Evolutionary conservation across 1,140 invertebrate genomes (phyloP).

Genomic region (Tetramorium alpestre): DNA sequence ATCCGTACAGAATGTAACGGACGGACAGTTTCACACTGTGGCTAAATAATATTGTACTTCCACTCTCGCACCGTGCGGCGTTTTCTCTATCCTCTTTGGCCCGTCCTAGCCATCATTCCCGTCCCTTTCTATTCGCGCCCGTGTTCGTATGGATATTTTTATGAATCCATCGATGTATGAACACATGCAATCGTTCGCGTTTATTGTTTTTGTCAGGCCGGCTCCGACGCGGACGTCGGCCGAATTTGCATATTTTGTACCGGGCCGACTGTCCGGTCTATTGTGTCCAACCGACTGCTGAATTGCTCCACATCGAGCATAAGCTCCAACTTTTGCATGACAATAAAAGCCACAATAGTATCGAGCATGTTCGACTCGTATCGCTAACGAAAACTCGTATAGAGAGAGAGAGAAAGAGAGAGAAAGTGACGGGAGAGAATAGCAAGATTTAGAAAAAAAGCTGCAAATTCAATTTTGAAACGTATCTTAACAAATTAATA

Average conservation of each 20-base stretch:
- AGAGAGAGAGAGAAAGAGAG: constrained; percentile 34
- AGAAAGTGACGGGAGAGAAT: background rate
- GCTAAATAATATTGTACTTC: constrained; percentile 73
- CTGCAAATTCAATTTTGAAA: background rate
- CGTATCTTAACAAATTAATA: background rate
- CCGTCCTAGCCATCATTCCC: constrained; percentile 3
- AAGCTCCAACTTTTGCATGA: constrained; percentile 83
- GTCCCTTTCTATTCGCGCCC: constrained; percentile 43
- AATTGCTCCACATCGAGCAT: constrained; percentile 81
- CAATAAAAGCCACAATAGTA: constrained; percentile 75
- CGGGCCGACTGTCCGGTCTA: constrained; percentile 72
- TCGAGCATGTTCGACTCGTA: constrained; percentile 67
- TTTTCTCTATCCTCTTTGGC: constrained; percentile 56
- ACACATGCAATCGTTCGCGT: constrained; percentile 82
- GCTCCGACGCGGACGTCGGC: constrained; percentile 72
- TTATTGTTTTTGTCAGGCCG: constrained; percentile 82
- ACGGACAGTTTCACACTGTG: constrained; percentile 66
- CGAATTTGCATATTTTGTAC: constrained; percentile 81
- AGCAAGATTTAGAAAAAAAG: constrained; percentile 11
- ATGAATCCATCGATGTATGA: constrained; percentile 82
- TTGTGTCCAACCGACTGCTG: constrained; percentile 81
- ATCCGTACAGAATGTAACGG: constrained; percentile 65
- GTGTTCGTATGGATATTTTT: constrained; percentile 79
- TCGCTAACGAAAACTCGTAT: constrained; percentile 37
- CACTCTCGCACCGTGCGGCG: constrained; percentile 43